phyloP scores from a whole-genome alignment of 2,797 vertebrate genomes.

The Sebastes melanostomus region DNA sequence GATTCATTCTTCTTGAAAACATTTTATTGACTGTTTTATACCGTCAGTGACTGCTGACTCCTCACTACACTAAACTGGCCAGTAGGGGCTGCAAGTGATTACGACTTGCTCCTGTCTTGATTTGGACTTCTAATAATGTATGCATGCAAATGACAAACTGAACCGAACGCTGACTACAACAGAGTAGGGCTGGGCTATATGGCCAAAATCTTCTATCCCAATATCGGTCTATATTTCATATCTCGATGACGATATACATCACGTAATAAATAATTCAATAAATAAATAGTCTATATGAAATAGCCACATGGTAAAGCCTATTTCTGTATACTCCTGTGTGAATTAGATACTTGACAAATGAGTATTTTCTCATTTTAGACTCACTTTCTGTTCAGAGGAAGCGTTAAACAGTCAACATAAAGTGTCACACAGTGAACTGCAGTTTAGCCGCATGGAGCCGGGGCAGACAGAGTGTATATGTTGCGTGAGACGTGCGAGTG shows the following conservation, averaged over 20 bases:
- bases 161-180: not conserved
- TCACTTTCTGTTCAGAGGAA: not conserved
- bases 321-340: too few relatives aligned
- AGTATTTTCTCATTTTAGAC: too few relatives aligned
- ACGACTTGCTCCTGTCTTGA: not conserved
- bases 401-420: not conserved
- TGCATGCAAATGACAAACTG: not conserved
- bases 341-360: too few relatives aligned
- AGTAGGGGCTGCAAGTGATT: not conserved
- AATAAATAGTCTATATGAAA: too few relatives aligned
- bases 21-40: not conserved
- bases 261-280: too few relatives aligned
- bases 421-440: not conserved
- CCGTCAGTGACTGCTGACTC: not conserved
- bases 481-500: not conserved
- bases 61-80: not conserved
- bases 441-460: not conserved
- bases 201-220: too few relatives aligned
- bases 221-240: too few relatives aligned
- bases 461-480: not conserved
- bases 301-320: too few relatives aligned
- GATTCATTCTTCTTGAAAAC: not conserved
- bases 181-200: not conserved
- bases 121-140: not conserved
- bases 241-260: too few relatives aligned